These are phyloP conservation scores for Erpetoichthys calabaricus DNA, from an alignment of 2,797 vertebrate species.

Conservation along the genomic window DNA sequence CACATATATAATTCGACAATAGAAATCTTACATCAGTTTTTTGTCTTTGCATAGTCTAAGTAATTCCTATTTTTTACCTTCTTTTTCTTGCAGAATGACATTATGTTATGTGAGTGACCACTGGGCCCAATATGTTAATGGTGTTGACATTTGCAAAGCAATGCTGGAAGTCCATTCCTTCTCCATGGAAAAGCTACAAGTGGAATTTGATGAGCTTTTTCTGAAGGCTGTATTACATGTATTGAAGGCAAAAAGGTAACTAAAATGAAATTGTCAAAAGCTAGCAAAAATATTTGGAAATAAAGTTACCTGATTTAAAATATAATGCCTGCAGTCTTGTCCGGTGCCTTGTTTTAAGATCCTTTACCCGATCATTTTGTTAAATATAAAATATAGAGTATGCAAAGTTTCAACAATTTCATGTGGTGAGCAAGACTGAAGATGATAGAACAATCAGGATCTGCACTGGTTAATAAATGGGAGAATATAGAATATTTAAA, in stretches of 20 bases:
- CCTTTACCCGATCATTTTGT: not conserved
- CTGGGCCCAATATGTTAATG: conserved; percentile 76
- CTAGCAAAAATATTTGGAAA: not conserved
- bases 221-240: conserved; percentile 81
- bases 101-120: conserved; percentile 90
- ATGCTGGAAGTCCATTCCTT: conserved; percentile 47
- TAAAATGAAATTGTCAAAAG: not conserved
- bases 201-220: conserved; percentile 90
- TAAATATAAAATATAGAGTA: not conserved
- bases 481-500: too few species aligned
- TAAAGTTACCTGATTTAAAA: not conserved
- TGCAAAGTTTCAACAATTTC: too few species aligned
- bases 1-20: not conserved
- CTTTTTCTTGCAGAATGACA: conserved; percentile 58
- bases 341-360: not conserved
- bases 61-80: conserved; percentile 1
- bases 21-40: not conserved
- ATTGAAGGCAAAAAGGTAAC: conserved; percentile 84
- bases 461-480: too few species aligned
- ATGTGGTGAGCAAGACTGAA: too few species aligned
- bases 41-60: not conserved
- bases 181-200: conserved; percentile 76
- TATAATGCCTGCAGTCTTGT: not conserved
- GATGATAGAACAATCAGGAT: too few species aligned
- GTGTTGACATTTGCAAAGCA: conserved; percentile 32